Base-by-base conservation (phyloP, 1,140 invertebrate genomes). In the Caerostris darwini region DNA sequence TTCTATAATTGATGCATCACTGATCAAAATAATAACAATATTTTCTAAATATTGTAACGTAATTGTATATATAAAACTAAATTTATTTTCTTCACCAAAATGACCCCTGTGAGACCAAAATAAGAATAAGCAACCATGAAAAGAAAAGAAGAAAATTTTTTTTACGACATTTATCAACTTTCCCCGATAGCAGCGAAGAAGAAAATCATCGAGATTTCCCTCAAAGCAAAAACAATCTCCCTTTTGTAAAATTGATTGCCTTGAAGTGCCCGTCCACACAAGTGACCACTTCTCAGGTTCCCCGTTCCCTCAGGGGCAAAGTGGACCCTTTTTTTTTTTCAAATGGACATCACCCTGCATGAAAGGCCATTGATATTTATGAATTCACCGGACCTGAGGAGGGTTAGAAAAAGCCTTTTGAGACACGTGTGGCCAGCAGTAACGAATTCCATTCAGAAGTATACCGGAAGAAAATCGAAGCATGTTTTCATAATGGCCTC, bases 401-500 rank as follows among this genome's bases (percentile, higher is more conserved):
- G 7, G 53, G 3, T 14, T 5, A 53, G 19, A 34, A 34, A 34
- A 14, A 14, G 56, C 17, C 53, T 54, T 57, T 34, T 3, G 34
- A 34, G 34, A 34, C 34, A 34, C 34, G 34, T 34, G 64, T 67
- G 57, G 59, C 57, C 87, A 64, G 58, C 58, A 56, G 61, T 91
- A 91, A 91, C 89, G 89, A 91, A 91, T 91, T 82, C 88, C 88
- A 69, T 69, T 56, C 61, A 56, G 50, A 10, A 71, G 56, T 6
- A 71, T 8, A 54, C 89, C 69, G 50, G 71, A 59, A 82, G 58
- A 91, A 91, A 91, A 91, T 77, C 89, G 89, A 91, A 91, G 69
- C 89, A 91, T 91, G 89, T 91, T 91, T 91, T 91, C 89, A 91
- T 91, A 91, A 91, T 91, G 89, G 54, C 89, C 71, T 19, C 4